A percentile compares a stretch with the other conserved stretches of the same genome.
phyloP scores from a whole-genome alignment of 2,113 vertebrate species.

The Camelus dromedarius region DNA sequence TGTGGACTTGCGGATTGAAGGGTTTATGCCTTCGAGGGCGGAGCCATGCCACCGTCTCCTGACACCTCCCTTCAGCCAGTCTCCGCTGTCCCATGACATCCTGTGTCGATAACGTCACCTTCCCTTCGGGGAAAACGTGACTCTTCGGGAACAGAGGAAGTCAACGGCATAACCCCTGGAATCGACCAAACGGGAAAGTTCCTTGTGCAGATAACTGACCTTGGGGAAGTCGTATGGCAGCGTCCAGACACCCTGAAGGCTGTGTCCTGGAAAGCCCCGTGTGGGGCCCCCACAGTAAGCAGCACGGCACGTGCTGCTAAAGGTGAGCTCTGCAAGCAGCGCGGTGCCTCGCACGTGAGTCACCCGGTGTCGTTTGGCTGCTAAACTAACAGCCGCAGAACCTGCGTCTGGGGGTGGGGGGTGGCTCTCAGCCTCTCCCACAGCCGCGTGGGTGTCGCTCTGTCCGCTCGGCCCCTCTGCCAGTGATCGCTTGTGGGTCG shows the following conservation, averaged over 20 bases:
- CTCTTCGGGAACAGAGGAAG: neutral
- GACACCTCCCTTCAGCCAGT: neutral
- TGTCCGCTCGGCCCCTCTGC: neutral
- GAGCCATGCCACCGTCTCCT: neutral
- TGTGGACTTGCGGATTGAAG: neutral
- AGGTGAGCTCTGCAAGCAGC: neutral
- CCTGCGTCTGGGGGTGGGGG: neutral
- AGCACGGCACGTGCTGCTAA: neutral
- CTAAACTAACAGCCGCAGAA: neutral
- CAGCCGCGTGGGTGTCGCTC: neutral
- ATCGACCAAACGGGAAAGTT: neutral
- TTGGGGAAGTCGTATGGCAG: conserved; percentile 7
- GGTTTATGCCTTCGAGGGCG: neutral
- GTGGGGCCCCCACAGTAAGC: neutral
- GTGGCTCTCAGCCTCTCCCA: neutral
- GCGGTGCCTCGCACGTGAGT: neutral
- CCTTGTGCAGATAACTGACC: neutral
- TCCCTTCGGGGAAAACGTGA: neutral
- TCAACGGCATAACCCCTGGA: neutral
- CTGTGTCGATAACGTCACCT: neutral
- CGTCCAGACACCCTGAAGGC: neutral
- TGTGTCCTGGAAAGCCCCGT: neutral
- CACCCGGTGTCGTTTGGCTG: neutral
- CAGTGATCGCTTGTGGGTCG: neutral
- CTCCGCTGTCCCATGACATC: neutral